phyloP scores from a whole-genome alignment of 2,113 vertebrate genomes.

The Rhinopomastus cyanomelas region DNA sequence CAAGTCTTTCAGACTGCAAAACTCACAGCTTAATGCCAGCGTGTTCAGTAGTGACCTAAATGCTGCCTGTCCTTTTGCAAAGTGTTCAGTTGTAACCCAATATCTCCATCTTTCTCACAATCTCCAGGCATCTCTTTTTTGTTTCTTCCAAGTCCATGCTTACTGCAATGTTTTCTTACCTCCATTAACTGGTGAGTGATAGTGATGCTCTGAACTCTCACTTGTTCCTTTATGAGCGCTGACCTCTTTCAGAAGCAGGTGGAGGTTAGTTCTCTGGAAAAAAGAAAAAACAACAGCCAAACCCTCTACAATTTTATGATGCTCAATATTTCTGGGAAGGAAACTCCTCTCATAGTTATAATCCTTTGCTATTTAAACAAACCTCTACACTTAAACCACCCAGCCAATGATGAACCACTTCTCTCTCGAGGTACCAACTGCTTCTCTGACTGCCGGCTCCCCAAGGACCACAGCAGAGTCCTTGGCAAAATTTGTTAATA shows the following conservation, averaged over 20 bases:
- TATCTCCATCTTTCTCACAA: neutral
- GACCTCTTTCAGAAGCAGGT: constrained; percentile 67
- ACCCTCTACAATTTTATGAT: neutral
- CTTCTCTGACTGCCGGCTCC: constrained; percentile 40
- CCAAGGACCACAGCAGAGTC: constrained; percentile 27
- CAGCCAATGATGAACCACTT: neutral
- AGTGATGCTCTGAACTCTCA: constrained; percentile 47
- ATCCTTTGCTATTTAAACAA: constrained; percentile 63
- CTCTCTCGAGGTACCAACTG: constrained; percentile 42
- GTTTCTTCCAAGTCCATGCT: neutral
- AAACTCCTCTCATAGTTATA: constrained; percentile 60
- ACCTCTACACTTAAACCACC: constrained; percentile 44
- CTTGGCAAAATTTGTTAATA: constrained; percentile 53
- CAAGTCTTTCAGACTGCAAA: neutral
- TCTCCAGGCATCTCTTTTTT: neutral
- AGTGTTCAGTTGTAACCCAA: constrained; percentile 38
- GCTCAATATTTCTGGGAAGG: constrained; percentile 51
- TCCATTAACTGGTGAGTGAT: constrained; percentile 48
- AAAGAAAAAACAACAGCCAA: neutral
- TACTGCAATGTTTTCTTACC: constrained; percentile 63
- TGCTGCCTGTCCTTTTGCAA: neutral
- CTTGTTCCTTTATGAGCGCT: constrained; percentile 64
- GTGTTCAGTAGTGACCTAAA: neutral
- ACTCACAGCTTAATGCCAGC: neutral
- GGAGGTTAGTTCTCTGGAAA: constrained; percentile 30